A percentile compares a stretch with the other conserved stretches of the same genome.
Conservation (phyloP, 2,113 vertebrate species). For the Caretta caretta region DNA sequence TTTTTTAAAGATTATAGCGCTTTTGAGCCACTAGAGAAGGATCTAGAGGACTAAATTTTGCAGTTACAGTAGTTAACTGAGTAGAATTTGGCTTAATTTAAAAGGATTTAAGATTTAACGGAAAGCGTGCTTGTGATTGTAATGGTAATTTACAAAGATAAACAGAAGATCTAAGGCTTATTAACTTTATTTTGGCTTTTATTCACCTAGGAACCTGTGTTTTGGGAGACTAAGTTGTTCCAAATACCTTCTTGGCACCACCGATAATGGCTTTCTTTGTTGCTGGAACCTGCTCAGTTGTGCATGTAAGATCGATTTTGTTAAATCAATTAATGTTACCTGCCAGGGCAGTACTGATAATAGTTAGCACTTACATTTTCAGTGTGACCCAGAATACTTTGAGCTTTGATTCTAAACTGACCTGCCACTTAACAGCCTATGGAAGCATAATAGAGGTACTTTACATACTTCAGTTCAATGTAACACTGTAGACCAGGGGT, state of each 20-base stretch:
- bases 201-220: constrained; percentile 87
- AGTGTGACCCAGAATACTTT: not conserved
- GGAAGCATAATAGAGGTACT: not conserved
- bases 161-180: not conserved
- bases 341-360: not conserved
- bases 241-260: constrained; percentile 92
- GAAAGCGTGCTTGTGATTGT: not conserved
- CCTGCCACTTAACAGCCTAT: not conserved
- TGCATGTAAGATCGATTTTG: constrained; percentile 82
- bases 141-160: not conserved
- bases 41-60: not conserved
- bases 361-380: not conserved
- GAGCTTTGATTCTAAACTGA: not conserved
- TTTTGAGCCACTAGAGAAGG: not conserved
- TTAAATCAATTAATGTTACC: not conserved
- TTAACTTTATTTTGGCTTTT: constrained; percentile 42
- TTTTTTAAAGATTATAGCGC: not conserved
- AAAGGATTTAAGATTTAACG: not conserved
- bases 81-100: not conserved
- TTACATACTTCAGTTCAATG: not conserved
- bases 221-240: constrained; percentile 92
- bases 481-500: not conserved
- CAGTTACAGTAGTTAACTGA: not conserved
- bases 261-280: constrained; percentile 86
- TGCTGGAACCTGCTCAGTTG: constrained; percentile 98